Base-by-base conservation (phyloP, 37 sponge, comb jelly and placozoan species). In the Chondrilla cf. caribensis region DNA sequence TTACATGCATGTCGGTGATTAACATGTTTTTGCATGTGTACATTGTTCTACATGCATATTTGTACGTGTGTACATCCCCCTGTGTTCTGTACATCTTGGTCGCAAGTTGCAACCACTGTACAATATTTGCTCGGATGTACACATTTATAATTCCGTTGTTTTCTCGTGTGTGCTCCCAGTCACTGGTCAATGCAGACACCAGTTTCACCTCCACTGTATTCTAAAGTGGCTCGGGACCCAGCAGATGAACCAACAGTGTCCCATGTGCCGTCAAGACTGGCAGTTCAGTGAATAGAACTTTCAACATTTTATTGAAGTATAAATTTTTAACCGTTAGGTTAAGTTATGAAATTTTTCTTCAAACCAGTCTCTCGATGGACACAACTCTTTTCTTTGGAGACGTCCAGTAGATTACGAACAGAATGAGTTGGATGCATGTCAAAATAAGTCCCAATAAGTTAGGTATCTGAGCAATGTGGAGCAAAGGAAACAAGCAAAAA, bases 191-290 rank as follows among this genome's bases (percentile, higher is more conserved):
- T 82, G 68, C 54, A 15, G 57, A 18, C 60, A 82, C 47, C 71
- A 66, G 28, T 58, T 44, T 28, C 60, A 38, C 83, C 89, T 97
- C 88, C 98, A 97, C 84, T 97, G 98, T 58, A 95, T 97, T 37
- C 76, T 95, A 75, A 97, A 97, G 92, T 97, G 98, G 98, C 79
- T 97, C 54, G 85, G 80, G 17, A 83, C 96, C 42, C 91, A 90
- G 67, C 90, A 90, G 58, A 83, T 85, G 81, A 78, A 88, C 37
- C 98, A 95, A 41, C 91, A 89, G 35, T 97, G 98, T 82, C 98
- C 98, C 6, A 97, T 97, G 98, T 97, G 98, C 58, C 86, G 98
- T 31, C 88, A 87, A 64, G 88, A 90, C 1, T 97, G 98, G 98
- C 87, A 92, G 68, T 97, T 97, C 77, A 92, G 84, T 76, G 85